A percentile compares a stretch with the other conserved stretches of the same genome.
Conservation (phyloP, 2,797 vertebrate species). For the Sebastes kiyomatsui region DNA sequence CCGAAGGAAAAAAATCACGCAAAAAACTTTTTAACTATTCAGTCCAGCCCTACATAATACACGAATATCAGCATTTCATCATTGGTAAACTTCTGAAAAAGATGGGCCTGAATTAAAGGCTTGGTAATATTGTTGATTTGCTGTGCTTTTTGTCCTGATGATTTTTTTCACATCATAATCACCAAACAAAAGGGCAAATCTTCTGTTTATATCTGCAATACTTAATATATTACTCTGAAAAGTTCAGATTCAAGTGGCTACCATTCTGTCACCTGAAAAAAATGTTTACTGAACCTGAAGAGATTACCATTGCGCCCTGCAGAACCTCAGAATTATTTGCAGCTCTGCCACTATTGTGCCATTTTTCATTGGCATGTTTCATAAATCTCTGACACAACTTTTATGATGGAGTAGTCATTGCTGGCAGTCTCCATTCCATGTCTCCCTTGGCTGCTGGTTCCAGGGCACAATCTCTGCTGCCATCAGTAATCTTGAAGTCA, state of each 20-base stretch:
- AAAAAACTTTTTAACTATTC: not conserved
- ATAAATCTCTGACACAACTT: constrained; percentile 16
- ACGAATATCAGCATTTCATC: not conserved
- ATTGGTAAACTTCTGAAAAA: not conserved
- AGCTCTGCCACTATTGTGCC: not conserved
- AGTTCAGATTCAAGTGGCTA: not conserved
- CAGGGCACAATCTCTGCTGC: constrained; percentile 3
- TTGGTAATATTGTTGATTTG: not conserved
- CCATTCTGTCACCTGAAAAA: not conserved
- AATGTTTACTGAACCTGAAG: not conserved
- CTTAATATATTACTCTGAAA: not conserved
- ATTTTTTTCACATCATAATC: not conserved
- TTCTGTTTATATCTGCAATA: not conserved
- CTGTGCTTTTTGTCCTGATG: constrained; percentile 8
- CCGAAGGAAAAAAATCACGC: too few species aligned
- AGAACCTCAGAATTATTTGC: constrained; percentile 9
- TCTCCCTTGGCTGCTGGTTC: constrained; percentile 10
- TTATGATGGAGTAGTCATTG: constrained; percentile 12
- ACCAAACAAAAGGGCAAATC: not conserved
- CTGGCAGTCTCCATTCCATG: not conserved
- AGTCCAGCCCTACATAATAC: too few species aligned
- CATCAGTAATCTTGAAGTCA: constrained; percentile 20
- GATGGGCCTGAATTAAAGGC: not conserved
- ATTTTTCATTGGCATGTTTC: constrained; percentile 8
- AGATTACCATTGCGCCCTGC: not conserved